Percentiles rank a stretch among this genome's conserved stretches.
Conservation (phyloP, 2,113 vertebrate species). For the Lutjanus erythropterus region DNA sequence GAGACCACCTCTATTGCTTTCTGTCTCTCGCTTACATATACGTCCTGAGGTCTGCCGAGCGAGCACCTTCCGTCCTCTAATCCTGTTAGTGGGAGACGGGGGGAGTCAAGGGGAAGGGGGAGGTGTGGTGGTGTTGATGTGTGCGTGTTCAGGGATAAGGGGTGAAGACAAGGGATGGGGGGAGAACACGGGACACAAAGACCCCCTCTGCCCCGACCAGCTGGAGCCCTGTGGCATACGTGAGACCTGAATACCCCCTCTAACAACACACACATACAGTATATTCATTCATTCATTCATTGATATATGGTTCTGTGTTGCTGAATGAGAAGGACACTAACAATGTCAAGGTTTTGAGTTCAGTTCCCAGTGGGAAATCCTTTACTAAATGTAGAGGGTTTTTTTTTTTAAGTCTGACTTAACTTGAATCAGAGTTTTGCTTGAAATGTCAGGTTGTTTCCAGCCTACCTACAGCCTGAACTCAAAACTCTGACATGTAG, state of each 20-base stretch:
- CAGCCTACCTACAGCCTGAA: too few relatives aligned
- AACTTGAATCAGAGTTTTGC: too few relatives aligned
- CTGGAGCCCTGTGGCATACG: conserved; percentile 76
- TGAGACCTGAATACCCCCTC: conserved; percentile 59
- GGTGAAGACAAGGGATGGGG: conserved; percentile 29
- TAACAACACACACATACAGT: conserved; percentile 46
- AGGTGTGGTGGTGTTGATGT: conserved; percentile 15
- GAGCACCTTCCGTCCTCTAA: conserved; percentile 79
- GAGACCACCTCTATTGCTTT: conserved; percentile 48
- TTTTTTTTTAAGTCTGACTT: too few relatives aligned
- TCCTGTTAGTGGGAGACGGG: conserved; percentile 83
- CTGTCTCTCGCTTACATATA: conserved; percentile 37
- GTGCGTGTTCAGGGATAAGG: neutral
- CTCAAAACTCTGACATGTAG: too few relatives aligned
- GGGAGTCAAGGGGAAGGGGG: conserved; percentile 33
- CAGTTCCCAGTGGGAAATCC: neutral
- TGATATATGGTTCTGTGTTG: conserved; percentile 12
- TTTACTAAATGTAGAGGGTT: too few relatives aligned
- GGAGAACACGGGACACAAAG: conserved; percentile 76
- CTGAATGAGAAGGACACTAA: neutral
- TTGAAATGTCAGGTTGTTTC: too few relatives aligned
- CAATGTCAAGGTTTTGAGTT: conserved; percentile 20
- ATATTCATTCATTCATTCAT: conserved; percentile 38
- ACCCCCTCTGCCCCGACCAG: conserved; percentile 74
- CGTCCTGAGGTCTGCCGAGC: conserved; percentile 71